A percentile compares a stretch with the other conserved stretches of the same genome.
These are phyloP conservation scores for Sula dactylatra DNA, from an alignment of 2,113 vertebrate species.

Conservation along the genomic window DNA sequence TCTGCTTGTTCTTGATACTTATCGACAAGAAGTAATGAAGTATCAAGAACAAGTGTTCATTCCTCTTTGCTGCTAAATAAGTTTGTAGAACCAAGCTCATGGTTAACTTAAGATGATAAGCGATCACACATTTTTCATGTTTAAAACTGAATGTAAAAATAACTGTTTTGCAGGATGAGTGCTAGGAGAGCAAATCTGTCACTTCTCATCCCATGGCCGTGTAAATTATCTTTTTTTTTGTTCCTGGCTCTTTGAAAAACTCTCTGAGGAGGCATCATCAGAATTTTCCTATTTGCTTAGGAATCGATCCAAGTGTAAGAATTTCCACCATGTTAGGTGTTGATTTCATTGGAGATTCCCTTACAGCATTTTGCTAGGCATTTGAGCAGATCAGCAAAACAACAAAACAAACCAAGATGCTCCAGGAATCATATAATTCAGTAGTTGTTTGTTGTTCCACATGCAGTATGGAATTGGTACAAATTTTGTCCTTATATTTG, in stretches of 20 bases:
- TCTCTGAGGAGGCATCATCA: not conserved
- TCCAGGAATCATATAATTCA: not conserved
- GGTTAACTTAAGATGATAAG: not conserved
- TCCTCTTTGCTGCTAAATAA: not conserved
- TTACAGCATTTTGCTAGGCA: not conserved
- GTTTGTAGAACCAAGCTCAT: not conserved
- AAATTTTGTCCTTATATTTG: not conserved
- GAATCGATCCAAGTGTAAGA: not conserved
- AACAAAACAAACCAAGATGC: not conserved
- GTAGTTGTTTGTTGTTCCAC: not conserved
- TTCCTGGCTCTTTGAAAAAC: not conserved
- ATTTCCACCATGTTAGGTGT: not conserved
- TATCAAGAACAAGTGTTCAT: not conserved
- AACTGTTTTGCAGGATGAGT: not conserved
- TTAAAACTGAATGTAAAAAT: not conserved
- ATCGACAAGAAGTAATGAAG: not conserved
- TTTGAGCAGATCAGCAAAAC: not conserved
- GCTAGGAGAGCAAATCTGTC: not conserved
- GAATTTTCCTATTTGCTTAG: constrained; percentile 45
- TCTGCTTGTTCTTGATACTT: not conserved
- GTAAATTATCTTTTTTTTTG: not conserved
- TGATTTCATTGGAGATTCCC: not conserved
- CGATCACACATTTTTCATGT: not conserved
- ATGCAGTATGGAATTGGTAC: not conserved
- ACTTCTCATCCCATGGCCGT: not conserved